Conservation (phyloP, 2,888 invertebrate genomes). For the Cheilosia pagana region DNA sequence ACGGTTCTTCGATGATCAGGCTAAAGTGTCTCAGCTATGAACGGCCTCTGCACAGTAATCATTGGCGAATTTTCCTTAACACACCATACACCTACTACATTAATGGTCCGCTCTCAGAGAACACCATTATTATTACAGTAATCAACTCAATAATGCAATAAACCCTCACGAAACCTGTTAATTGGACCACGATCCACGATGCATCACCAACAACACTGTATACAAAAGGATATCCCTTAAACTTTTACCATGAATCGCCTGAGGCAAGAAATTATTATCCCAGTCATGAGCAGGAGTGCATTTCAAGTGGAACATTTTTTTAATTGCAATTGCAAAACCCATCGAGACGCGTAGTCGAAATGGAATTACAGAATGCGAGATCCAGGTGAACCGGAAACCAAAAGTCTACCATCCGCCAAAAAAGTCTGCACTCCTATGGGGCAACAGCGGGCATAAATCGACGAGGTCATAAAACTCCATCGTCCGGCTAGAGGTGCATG, state of each 20-base stretch:
- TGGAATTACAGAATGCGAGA: conserved; percentile 45
- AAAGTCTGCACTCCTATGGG: conserved; percentile 12
- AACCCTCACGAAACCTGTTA: conserved; percentile 5
- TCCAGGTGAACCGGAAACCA: conserved; percentile 39
- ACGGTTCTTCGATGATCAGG: no score
- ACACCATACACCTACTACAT: no score
- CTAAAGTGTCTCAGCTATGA: no score
- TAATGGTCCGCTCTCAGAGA: no score
- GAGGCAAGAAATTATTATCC: conserved; percentile 18
- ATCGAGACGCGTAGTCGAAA: conserved; percentile 43
- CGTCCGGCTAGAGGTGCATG: conserved; percentile 13
- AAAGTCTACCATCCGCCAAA: conserved; percentile 14
- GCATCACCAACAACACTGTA: conserved; percentile 14
- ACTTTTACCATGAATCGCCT: conserved; percentile 1
- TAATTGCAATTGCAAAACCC: conserved; percentile 57
- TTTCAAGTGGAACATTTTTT: conserved; percentile 35
- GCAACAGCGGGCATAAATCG: conserved; percentile 10
- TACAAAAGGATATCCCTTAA: neutral
- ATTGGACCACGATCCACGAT: conserved; percentile 17
- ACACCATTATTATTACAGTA: neutral
- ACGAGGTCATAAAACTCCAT: conserved; percentile 21
- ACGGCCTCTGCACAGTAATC: no score
- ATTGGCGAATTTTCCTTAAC: no score
- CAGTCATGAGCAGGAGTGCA: neutral
- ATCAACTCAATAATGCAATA: conserved; percentile 24